Percentiles rank a stretch among this genome's conserved stretches.
Evolutionary conservation across 2,113 vertebrate genomes (phyloP).

Genomic region (Trichechus manatus): DNA sequence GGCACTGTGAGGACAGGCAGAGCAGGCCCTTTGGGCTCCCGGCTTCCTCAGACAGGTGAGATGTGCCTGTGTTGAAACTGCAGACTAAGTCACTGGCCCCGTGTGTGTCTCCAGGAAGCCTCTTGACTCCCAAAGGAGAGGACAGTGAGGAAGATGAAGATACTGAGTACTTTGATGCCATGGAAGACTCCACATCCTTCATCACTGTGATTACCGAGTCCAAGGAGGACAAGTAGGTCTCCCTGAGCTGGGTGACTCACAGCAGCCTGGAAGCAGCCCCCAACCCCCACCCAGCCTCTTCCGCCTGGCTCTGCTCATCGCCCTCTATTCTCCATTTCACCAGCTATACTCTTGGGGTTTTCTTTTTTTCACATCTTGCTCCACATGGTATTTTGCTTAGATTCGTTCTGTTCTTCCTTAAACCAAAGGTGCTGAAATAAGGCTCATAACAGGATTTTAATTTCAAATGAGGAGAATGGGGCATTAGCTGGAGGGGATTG

Average conservation of each 20-base stretch:
- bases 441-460: neutral
- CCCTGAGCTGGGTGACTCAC: neutral
- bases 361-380: neutral
- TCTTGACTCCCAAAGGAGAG: slow-evolving; percentile 91
- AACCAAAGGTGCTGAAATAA: neutral
- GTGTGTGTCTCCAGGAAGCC: slow-evolving; percentile 54
- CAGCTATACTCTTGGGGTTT: neutral
- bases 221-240: slow-evolving; percentile 93
- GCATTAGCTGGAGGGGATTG: too few relatives aligned
- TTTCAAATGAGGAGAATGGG: neutral
- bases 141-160: slow-evolving; percentile 99
- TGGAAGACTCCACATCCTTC: slow-evolving; percentile 98
- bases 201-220: slow-evolving; percentile 97
- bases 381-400: neutral
- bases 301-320: neutral
- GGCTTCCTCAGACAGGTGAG: neutral
- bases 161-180: slow-evolving; percentile 99
- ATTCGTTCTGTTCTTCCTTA: neutral
- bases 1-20: neutral
- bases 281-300: neutral
- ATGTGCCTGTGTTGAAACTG: too few relatives aligned
- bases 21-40: neutral
- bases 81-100: neutral
- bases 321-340: neutral
- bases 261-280: neutral